These are phyloP conservation scores for Brachionus rotundiformis DNA, from an alignment of 1,140 invertebrate species.

Conservation along the genomic window DNA sequence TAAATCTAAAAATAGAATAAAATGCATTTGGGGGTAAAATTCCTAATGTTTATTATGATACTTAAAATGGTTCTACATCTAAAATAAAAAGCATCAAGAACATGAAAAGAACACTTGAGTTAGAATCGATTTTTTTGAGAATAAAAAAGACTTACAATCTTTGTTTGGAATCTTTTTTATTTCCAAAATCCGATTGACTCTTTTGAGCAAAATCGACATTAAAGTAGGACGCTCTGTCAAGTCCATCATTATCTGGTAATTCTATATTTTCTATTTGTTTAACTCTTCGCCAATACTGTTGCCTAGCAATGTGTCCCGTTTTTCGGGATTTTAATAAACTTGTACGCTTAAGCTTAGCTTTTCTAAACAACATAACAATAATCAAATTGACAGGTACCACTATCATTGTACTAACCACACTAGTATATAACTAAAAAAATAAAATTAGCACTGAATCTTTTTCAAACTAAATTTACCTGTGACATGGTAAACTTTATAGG, in stretches of 20 bases:
- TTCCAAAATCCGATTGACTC: slow-evolving; percentile 3
- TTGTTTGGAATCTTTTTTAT: background rate
- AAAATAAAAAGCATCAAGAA: slow-evolving; percentile 5
- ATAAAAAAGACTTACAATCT: slow-evolving; percentile 16
- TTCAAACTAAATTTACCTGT: slow-evolving; percentile 6
- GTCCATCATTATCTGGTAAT: background rate
- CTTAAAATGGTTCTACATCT: background rate
- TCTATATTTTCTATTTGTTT: slow-evolving; percentile 47
- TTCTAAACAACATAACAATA: slow-evolving; percentile 59
- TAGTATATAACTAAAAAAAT: slow-evolving; percentile 57
- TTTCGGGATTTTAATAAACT: slow-evolving; percentile 28
- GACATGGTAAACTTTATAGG: slow-evolving; percentile 49
- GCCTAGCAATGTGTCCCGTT: slow-evolving; percentile 46
- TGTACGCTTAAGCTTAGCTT: slow-evolving; percentile 54
- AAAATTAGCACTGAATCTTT: background rate
- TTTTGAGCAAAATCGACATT: background rate
- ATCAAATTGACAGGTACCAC: slow-evolving; percentile 61
- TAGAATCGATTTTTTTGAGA: background rate
- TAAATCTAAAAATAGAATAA: slow-evolving; percentile 7
- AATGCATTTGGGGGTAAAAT: background rate
- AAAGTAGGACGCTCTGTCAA: background rate
- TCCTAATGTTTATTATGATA: slow-evolving; percentile 1
- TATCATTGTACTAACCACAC: slow-evolving; percentile 59
- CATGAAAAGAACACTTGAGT: background rate
- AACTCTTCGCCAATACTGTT: slow-evolving; percentile 36